Conservation (phyloP, 2,797 vertebrate genomes). For the Columba guinea region DNA sequence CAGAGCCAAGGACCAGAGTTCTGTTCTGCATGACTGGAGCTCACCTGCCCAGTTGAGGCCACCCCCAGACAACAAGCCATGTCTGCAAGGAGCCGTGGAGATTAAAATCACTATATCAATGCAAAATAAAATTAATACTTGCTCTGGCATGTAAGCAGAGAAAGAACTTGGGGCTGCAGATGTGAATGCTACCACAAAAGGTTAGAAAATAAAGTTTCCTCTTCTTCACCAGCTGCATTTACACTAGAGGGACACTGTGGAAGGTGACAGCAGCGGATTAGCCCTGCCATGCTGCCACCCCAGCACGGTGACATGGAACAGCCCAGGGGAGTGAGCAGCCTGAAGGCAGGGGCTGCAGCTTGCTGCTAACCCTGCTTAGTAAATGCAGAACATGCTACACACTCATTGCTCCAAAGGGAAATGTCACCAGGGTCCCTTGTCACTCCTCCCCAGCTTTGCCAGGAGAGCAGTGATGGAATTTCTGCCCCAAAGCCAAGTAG, state of each 20-base stretch:
- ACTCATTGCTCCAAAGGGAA: background rate
- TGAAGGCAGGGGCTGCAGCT: background rate
- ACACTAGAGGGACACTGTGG: background rate
- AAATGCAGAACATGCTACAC: background rate
- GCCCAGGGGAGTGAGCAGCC: background rate
- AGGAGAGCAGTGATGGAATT: background rate
- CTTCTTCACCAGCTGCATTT: constrained; percentile 36
- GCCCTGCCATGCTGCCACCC: background rate
- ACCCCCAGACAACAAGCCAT: accelerated
- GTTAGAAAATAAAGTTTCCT: background rate
- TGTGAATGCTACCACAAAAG: background rate
- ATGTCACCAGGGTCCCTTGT: background rate
- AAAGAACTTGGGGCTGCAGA: background rate
- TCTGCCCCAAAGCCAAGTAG: background rate
- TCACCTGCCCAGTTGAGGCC: background rate
- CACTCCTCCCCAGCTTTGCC: background rate
- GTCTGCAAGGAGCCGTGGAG: background rate
- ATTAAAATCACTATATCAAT: background rate
- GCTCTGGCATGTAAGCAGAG: background rate
- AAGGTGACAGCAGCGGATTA: background rate
- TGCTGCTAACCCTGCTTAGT: background rate
- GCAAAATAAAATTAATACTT: background rate
- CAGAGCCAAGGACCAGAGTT: background rate
- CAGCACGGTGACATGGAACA: background rate
- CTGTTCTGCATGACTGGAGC: background rate